phyloP scores from a whole-genome alignment of 2,797 vertebrate species.

The Paguma larvata region DNA sequence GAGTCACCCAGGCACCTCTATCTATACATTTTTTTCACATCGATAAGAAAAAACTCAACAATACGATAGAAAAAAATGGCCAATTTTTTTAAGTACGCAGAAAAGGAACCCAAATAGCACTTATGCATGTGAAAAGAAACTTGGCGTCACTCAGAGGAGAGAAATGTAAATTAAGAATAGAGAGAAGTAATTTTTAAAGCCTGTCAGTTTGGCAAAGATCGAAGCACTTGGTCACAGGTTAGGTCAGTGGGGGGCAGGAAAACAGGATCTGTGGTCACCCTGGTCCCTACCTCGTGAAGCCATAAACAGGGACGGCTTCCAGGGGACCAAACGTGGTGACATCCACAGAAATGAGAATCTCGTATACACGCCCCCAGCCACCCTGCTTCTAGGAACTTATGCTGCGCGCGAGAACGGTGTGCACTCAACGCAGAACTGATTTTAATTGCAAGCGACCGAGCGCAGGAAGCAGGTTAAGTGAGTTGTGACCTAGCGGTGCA shows the following conservation, averaged over 20 bases:
- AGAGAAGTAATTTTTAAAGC: neutral
- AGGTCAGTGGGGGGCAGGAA: fast-evolving
- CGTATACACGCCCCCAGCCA: neutral
- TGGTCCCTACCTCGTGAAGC: neutral
- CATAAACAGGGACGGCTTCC: neutral
- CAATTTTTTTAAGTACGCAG: neutral
- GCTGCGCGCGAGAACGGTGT: fast-evolving
- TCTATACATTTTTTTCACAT: neutral
- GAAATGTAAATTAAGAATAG: neutral
- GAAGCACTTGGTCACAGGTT: neutral
- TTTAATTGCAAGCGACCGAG: neutral
- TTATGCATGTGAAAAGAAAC: neutral
- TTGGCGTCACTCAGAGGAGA: neutral
- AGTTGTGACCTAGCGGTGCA: fast-evolving
- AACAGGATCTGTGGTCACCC: fast-evolving
- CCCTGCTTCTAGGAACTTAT: neutral
- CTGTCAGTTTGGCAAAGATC: neutral
- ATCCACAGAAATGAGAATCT: neutral
- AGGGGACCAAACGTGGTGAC: no score
- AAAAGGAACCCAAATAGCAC: neutral
- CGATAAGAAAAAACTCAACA: neutral
- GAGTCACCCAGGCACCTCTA: no score
- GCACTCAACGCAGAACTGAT: neutral
- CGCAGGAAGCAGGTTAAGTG: no score
- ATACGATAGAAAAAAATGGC: neutral